A percentile compares a stretch with the other conserved stretches of the same genome.
Conservation (phyloP, 2,888 invertebrate genomes). For the Heliconius sara region DNA sequence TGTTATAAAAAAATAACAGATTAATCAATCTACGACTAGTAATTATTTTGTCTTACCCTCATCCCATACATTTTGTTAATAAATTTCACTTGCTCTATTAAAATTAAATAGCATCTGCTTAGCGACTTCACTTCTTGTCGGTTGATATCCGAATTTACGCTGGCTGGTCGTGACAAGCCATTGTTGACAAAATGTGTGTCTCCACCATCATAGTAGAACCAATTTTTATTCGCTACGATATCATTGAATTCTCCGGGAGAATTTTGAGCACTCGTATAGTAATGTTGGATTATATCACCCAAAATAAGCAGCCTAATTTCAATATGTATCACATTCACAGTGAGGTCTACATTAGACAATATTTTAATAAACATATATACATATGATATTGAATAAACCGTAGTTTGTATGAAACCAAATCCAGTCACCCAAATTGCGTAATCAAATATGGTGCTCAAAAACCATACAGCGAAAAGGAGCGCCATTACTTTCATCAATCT, state of each 20-base stretch:
- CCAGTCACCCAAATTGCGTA: constrained; percentile 60
- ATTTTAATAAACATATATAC: constrained; percentile 69
- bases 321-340: constrained; percentile 64
- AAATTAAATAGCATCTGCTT: constrained; percentile 64
- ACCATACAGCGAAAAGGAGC: constrained; percentile 59
- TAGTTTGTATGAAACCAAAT: constrained; percentile 56
- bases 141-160: constrained; percentile 12
- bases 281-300: constrained; percentile 57
- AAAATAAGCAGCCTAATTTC: constrained; percentile 62
- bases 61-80: constrained; percentile 71
- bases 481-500: constrained; percentile 55
- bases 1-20: background rate
- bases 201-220: constrained; percentile 53
- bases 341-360: constrained; percentile 64
- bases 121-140: constrained; percentile 56
- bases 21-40: background rate
- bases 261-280: constrained; percentile 49
- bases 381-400: constrained; percentile 58
- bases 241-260: constrained; percentile 51
- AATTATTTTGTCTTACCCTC: constrained; percentile 60
- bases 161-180: constrained; percentile 12
- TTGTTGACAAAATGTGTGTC: background rate
- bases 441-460: constrained; percentile 57
- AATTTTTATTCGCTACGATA: constrained; percentile 55
- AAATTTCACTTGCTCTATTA: constrained; percentile 67